Evolutionary conservation across 2,113 vertebrate genomes (phyloP).

Genomic region (Megaceryle maxima): DNA sequence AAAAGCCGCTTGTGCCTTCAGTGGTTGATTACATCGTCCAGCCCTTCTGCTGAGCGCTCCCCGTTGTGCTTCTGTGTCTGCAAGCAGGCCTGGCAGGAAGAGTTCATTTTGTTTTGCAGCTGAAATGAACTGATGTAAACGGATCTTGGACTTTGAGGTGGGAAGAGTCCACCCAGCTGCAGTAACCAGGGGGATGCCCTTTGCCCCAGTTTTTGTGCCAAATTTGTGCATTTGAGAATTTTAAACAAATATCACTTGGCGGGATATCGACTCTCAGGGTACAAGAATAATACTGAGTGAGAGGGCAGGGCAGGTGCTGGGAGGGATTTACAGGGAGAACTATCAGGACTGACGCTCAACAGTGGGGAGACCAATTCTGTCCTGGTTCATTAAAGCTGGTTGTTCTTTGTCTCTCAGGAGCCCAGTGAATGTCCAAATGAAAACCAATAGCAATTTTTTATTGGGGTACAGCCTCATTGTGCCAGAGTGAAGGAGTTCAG

Average conservation of each 20-base stretch:
- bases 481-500: neutral
- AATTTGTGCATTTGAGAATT: constrained; percentile 43
- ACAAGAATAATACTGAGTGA: neutral
- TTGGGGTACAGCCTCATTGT: accelerated
- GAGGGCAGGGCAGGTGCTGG: neutral
- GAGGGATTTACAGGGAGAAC: neutral
- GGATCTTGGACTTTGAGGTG: constrained; percentile 65
- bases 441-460: neutral
- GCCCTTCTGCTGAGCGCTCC: neutral
- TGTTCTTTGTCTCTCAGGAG: neutral
- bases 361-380: neutral
- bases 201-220: constrained; percentile 47
- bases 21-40: neutral
- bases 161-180: constrained; percentile 55
- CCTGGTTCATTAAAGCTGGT: neutral
- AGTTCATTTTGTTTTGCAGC: constrained; percentile 29
- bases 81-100: neutral
- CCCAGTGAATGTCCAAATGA: neutral
- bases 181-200: constrained; percentile 62
- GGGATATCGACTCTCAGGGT: neutral
- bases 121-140: neutral
- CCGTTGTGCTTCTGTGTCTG: neutral
- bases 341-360: neutral
- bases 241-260: constrained; percentile 51
- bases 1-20: constrained; percentile 7